Conservation (phyloP, 2,797 vertebrate species). For the Anomalospiza imberbis region DNA sequence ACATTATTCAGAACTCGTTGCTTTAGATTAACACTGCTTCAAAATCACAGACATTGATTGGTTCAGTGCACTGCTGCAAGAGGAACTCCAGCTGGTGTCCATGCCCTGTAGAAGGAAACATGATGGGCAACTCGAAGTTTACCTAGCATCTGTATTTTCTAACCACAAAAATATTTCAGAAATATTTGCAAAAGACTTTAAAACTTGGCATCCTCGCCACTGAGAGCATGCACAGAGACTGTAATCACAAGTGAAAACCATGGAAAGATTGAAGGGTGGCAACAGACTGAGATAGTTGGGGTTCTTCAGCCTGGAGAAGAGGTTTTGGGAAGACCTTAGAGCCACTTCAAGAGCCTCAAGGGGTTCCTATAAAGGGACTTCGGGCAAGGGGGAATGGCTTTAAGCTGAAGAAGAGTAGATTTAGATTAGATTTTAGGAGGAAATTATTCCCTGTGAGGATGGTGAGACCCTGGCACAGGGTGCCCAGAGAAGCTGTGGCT, state of each 20-base stretch:
- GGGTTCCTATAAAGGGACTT: not conserved
- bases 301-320: not conserved
- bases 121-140: not conserved
- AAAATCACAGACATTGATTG: conserved; percentile 25
- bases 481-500: not conserved
- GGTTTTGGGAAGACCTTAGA: not conserved
- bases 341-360: not conserved
- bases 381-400: not conserved
- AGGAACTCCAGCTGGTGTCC: not conserved
- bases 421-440: not conserved
- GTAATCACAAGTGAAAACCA: not conserved
- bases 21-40: conserved; percentile 52
- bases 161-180: not conserved
- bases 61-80: not conserved
- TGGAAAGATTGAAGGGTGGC: not conserved
- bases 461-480: rapidly evolving
- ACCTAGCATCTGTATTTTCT: not conserved
- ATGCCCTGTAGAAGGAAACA: not conserved
- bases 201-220: not conserved
- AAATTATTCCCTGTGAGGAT: not conserved
- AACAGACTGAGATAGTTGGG: not conserved
- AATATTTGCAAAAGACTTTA: not conserved
- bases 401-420: not conserved
- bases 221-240: not conserved
- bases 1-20: conserved; percentile 68